Evolutionary conservation across 2,797 vertebrate species (phyloP).

Genomic region (Ptychadena robeensis): DNA sequence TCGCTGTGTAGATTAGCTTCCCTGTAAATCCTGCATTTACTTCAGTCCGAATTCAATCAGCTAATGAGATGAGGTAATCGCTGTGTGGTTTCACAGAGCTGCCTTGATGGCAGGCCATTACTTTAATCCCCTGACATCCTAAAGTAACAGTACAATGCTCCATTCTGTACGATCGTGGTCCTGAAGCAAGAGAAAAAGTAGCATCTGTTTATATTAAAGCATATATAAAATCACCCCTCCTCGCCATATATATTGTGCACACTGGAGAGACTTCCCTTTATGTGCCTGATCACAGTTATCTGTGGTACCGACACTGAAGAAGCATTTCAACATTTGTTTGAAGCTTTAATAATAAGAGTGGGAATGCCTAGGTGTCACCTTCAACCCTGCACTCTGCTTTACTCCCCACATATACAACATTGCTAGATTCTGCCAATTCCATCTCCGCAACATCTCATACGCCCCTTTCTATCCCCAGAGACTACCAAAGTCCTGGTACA

Average conservation of each 20-base stretch:
- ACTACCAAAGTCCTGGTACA: too few species aligned
- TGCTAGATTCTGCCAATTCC: too few species aligned
- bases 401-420: too few species aligned
- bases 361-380: too few species aligned
- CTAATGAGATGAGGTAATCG: conserved; percentile 76
- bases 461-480: too few species aligned
- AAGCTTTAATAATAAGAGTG: too few species aligned
- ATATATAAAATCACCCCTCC: too few species aligned
- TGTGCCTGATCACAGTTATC: too few species aligned
- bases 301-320: too few species aligned
- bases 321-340: too few species aligned
- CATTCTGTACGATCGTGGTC: conserved; percentile 66
- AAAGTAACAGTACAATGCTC: conserved; percentile 64
- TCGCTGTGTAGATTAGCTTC: conserved; percentile 22
- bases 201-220: not conserved
- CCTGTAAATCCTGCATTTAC: conserved; percentile 16
- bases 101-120: conserved; percentile 70
- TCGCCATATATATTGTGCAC: not conserved
- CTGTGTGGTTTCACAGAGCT: conserved; percentile 65
- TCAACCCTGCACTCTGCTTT: too few species aligned
- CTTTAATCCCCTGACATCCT: conserved; percentile 69
- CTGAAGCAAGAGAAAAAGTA: conserved; percentile 57
- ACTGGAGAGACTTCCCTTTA: not conserved
- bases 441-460: too few species aligned
- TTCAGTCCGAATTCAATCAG: conserved; percentile 66